Base-by-base conservation (phyloP, 1,140 invertebrate genomes). In the Drosophila novamexicana region DNA sequence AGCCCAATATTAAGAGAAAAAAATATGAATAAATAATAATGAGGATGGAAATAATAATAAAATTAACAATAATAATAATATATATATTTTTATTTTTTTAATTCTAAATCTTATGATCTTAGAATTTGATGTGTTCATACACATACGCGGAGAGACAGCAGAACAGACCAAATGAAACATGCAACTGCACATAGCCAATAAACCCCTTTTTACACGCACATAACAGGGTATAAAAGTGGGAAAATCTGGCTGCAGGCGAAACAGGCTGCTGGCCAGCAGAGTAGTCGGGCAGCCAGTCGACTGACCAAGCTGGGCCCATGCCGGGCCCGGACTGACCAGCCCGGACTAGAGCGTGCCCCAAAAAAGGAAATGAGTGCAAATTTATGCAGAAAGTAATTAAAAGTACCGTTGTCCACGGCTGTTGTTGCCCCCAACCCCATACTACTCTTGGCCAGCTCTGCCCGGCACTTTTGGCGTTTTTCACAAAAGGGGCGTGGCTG, bases 351-450 rank as follows among this genome's bases (percentile, higher is more conserved):
- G 7, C 7, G 7, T 16, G 16, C n/a, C 8, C n/a, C 34, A 57
- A 68, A 69, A 66, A 53, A 62, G 68, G 62, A 79, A 86, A 82
- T 79, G 65, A 86, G 76, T 82, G 83, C 68, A 86, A 86, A 86
- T 86, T 86, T 86, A 86, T 86, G 83, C 83, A 86, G 83, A 79
- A 86, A 86, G 79, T 86, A 86, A 86, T 86, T 86, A 86, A 86
- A 86, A 86, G 76, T 74, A 64, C 83, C 79, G 76, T 82, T 88
- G 83, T 77, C 39, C 52, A 44, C 39, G 49, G 52, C 81, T 64
- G 72, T 82, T 49, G 58, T 52, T 18, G 0, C 34, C 16, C 18
- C 14, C 22, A 12, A 10, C 29, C 12, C 62, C 34, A 29, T 14
- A 14, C 14, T 14, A 45, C 39, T 42, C 32, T 36, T 36, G 39